Conservation (phyloP, 2,888 invertebrate species). For the Campoletis raptor region DNA sequence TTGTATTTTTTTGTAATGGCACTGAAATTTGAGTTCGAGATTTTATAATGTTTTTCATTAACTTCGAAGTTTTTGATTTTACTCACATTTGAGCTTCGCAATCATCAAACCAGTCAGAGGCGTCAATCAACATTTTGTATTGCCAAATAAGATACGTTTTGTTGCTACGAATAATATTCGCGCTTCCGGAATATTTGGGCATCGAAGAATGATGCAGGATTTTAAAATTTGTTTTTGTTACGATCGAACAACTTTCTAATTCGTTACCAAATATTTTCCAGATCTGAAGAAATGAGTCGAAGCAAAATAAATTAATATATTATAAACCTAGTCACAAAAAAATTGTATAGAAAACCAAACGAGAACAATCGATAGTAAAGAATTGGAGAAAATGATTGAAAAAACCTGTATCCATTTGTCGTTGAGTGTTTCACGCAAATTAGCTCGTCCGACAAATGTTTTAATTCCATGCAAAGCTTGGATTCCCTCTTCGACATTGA, state of each 20-base stretch:
- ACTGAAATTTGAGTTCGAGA: slow-evolving; percentile 59
- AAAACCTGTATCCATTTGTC: slow-evolving; percentile 77
- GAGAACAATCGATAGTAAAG: background rate
- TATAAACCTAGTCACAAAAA: too few relatives aligned
- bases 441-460: slow-evolving; percentile 73
- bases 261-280: slow-evolving; percentile 92
- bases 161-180: slow-evolving; percentile 88
- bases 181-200: slow-evolving; percentile 90
- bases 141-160: slow-evolving; percentile 85
- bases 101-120: slow-evolving; percentile 80
- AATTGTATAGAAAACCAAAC: slow-evolving; percentile 6
- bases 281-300: slow-evolving; percentile 85
- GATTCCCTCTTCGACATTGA: slow-evolving; percentile 86
- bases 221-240: slow-evolving; percentile 79
- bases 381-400: background rate
- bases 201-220: slow-evolving; percentile 88
- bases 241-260: slow-evolving; percentile 89
- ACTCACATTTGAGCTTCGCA: slow-evolving; percentile 74
- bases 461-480: slow-evolving; percentile 85
- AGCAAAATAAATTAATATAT: background rate
- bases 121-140: slow-evolving; percentile 76
- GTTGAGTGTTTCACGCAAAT: slow-evolving; percentile 73
- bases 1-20: slow-evolving; percentile 74
- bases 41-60: background rate
- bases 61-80: slow-evolving; percentile 11